Conservation (phyloP, 2,113 vertebrate species). For the Oreochromis spilurus region DNA sequence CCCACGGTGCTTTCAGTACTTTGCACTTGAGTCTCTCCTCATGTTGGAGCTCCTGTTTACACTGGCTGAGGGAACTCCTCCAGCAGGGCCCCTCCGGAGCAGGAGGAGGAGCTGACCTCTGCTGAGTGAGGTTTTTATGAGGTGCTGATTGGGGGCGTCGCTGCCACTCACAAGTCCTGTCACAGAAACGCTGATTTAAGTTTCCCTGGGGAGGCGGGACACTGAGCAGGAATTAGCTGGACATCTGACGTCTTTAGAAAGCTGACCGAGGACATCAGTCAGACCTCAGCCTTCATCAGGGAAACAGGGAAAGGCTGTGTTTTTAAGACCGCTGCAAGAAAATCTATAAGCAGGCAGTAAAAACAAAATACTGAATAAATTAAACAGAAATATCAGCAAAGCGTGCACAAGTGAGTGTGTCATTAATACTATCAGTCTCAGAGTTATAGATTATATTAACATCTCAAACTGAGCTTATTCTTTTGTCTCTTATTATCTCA, state of each 20-base stretch:
- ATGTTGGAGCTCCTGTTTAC: neutral
- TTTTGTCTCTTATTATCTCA: neutral
- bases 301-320: neutral
- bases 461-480: neutral
- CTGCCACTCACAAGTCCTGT: conserved; percentile 43
- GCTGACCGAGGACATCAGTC: conserved; percentile 3
- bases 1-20: neutral
- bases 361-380: neutral
- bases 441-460: neutral
- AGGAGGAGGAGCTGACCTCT: conserved; percentile 45
- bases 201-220: conserved; percentile 41
- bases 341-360: neutral
- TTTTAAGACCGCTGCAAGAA: neutral
- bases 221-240: conserved; percentile 23
- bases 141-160: conserved; percentile 61
- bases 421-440: neutral
- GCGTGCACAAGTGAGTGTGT: neutral
- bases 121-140: conserved; percentile 39
- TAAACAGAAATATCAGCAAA: neutral
- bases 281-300: neutral
- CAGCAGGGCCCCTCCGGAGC: neutral
- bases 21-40: neutral
- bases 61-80: neutral
- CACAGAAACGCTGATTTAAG: conserved; percentile 54
- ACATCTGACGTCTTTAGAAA: neutral